Conservation (phyloP, 2,113 vertebrate genomes). For the Abramis brama region DNA sequence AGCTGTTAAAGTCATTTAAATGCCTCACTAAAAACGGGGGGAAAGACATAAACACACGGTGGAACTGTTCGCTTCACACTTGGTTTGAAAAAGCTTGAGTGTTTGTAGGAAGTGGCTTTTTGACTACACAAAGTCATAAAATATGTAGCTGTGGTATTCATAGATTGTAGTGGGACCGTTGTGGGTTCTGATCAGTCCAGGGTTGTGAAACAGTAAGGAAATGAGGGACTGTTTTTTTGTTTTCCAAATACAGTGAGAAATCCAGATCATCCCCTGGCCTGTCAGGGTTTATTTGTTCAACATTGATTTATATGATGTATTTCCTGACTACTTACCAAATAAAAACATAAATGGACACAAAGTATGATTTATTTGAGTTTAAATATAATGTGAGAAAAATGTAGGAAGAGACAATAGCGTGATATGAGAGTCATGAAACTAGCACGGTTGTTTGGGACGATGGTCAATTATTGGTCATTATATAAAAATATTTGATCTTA, state of each 20-base stretch:
- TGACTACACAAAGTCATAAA: slow-evolving; percentile 44
- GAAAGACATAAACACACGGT: slow-evolving; percentile 30
- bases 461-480: neutral
- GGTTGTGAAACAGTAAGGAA: slow-evolving; percentile 37
- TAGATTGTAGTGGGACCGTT: slow-evolving; percentile 20
- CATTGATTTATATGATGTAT: neutral
- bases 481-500: neutral
- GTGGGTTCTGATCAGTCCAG: slow-evolving; percentile 53
- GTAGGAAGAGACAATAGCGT: neutral
- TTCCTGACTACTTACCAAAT: slow-evolving; percentile 1
- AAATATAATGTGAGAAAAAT: neutral
- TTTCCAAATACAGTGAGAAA: slow-evolving; percentile 24
- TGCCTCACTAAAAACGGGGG: slow-evolving; percentile 32
- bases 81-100: slow-evolving; percentile 56
- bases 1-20: slow-evolving; percentile 37
- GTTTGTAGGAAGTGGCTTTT: slow-evolving; percentile 49
- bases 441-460: neutral
- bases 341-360: neutral
- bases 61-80: slow-evolving; percentile 27
- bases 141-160: slow-evolving; percentile 44
- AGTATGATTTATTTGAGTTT: neutral
- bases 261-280: neutral
- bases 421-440: neutral
- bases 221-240: slow-evolving; percentile 41
- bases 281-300: neutral